Evolutionary conservation across 2,797 vertebrate species (phyloP).

Genomic region (Gila robusta): DNA sequence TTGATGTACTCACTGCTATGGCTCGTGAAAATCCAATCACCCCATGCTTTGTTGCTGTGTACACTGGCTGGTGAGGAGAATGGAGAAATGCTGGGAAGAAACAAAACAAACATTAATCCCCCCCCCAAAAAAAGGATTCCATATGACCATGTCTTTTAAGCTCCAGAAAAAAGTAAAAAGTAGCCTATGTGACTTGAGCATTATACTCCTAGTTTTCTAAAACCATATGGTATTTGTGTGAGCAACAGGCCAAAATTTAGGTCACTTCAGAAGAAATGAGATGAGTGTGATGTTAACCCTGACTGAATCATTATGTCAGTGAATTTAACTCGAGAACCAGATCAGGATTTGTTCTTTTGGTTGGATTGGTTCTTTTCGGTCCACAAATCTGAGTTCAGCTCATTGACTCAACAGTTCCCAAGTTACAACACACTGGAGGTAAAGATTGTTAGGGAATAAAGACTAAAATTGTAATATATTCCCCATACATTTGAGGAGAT

Average conservation of each 20-base stretch:
- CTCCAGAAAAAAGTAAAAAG: not conserved
- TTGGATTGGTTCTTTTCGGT: not conserved
- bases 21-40: slow-evolving; percentile 95
- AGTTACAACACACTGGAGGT: not conserved
- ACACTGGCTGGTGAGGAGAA: slow-evolving; percentile 93
- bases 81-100: slow-evolving; percentile 88
- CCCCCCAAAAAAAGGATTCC: not conserved
- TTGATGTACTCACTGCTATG: slow-evolving; percentile 86
- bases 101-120: slow-evolving; percentile 39
- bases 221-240: not conserved
- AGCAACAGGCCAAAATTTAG: not conserved
- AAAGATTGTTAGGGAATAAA: not conserved
- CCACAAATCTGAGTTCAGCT: not conserved
- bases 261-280: not conserved
- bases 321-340: not conserved
- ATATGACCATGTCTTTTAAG: not conserved
- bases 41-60: slow-evolving; percentile 94
- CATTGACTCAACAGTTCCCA: not conserved
- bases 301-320: not conserved
- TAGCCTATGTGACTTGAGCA: not conserved
- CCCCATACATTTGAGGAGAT: not conserved
- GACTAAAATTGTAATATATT: not conserved
- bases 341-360: not conserved
- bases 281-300: not conserved
- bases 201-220: not conserved